Conservation (phyloP, 2,888 invertebrate genomes). For the Mesodorylaimus sp. region DNA sequence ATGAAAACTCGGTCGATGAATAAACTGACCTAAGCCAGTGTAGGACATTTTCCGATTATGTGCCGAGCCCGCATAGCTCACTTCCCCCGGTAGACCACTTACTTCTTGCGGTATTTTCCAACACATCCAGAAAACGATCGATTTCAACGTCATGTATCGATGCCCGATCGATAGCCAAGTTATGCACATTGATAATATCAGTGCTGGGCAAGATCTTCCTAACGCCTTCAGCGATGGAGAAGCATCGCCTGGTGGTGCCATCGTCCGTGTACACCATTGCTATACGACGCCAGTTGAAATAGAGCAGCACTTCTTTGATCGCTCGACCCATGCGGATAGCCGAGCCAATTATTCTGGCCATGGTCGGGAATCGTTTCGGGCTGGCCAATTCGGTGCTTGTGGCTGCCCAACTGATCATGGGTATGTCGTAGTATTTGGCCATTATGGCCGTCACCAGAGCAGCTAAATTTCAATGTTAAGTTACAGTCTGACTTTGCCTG, state of each 20-base stretch:
- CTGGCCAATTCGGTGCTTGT: slow-evolving; percentile 3
- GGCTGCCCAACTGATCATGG: slow-evolving; percentile 10
- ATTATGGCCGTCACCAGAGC: slow-evolving; percentile 1
- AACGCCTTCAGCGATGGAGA: slow-evolving; percentile 8
- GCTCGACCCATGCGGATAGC: slow-evolving; percentile 15
- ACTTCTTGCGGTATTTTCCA: slow-evolving; percentile 5
- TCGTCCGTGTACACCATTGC: slow-evolving; percentile 14
- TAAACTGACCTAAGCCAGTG: no score
- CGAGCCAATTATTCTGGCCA: slow-evolving; percentile 7
- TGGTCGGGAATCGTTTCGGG: not conserved
- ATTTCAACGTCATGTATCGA: slow-evolving; percentile 2
- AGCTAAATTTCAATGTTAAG: no score
- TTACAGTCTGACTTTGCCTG: no score
- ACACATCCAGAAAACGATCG: slow-evolving; percentile 3
- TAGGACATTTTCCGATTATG: no score
- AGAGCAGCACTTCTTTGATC: slow-evolving; percentile 15
- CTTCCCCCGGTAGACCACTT: no score
- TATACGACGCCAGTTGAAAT: slow-evolving; percentile 17
- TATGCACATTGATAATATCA: slow-evolving; percentile 8
- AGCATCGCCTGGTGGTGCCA: slow-evolving; percentile 4
- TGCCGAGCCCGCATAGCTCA: no score
- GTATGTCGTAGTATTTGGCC: slow-evolving; percentile 8
- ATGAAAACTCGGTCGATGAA: no score
- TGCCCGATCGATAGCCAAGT: slow-evolving; percentile 3
- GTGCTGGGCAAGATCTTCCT: not conserved